Evolutionary conservation across 2,888 invertebrate species (phyloP).

Genomic region (Dioctria linearis): DNA sequence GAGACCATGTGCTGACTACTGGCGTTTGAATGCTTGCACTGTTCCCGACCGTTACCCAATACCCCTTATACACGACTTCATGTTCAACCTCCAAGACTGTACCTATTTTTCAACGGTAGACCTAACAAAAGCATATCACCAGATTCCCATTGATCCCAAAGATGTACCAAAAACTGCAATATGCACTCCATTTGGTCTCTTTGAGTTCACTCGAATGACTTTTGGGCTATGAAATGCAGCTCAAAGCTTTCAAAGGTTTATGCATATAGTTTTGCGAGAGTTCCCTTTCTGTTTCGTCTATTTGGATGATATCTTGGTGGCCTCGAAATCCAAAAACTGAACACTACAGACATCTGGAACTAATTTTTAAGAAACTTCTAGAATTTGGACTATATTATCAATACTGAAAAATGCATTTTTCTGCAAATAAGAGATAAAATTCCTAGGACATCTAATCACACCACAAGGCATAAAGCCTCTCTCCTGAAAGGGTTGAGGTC

Average conservation of each 20-base stretch:
- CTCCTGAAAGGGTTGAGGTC: neutral
- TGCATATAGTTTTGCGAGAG: too few relatives aligned
- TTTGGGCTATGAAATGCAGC: conserved; percentile 62
- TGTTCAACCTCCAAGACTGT: too few relatives aligned
- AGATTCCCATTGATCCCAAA: conserved; percentile 51
- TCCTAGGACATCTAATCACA: too few relatives aligned
- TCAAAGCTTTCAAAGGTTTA: conserved; percentile 64
- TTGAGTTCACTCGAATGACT: conserved; percentile 63
- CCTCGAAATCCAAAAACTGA: neutral
- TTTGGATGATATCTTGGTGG: neutral
- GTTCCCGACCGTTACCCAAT: too few relatives aligned
- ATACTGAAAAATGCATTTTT: neutral
- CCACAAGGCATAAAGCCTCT: neutral
- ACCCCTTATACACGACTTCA: too few relatives aligned
- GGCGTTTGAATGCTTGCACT: too few relatives aligned
- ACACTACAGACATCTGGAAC: too few relatives aligned
- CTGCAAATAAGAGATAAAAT: too few relatives aligned
- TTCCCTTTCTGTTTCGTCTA: neutral
- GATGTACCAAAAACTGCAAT: conserved; percentile 66
- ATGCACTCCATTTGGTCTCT: conserved; percentile 65
- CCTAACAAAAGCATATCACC: too few relatives aligned
- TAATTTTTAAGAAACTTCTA: too few relatives aligned
- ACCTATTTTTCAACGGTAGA: too few relatives aligned
- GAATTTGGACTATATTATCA: neutral
- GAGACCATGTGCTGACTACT: too few relatives aligned